A percentile compares a stretch with the other conserved stretches of the same genome.
Evolutionary conservation across 1,140 invertebrate species (phyloP).

Genomic region (Magallana angulata): DNA sequence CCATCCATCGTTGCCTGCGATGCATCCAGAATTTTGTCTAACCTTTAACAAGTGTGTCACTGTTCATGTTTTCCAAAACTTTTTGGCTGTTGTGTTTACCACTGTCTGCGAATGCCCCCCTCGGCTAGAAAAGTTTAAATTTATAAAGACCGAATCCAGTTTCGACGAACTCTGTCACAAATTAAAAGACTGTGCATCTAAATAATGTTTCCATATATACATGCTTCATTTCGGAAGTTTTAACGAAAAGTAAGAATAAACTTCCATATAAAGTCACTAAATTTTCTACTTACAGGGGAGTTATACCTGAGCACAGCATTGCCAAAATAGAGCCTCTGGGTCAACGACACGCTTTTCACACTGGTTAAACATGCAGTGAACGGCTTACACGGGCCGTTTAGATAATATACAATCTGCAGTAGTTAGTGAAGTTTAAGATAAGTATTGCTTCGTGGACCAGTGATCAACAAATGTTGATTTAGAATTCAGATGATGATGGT

Average conservation of each 20-base stretch:
- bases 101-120: slow-evolving; percentile 21
- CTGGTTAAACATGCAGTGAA: slow-evolving; percentile 37
- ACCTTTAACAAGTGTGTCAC: slow-evolving; percentile 4
- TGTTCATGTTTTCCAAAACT: slow-evolving; percentile 18
- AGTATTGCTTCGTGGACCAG: background rate
- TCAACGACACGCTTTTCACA: slow-evolving; percentile 37
- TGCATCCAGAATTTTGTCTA: background rate
- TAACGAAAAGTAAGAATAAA: background rate
- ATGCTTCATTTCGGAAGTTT: too few relatives aligned
- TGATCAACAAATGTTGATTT: slow-evolving; percentile 28
- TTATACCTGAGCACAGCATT: slow-evolving; percentile 27
- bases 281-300: slow-evolving; percentile 6
- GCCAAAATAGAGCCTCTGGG: slow-evolving; percentile 34
- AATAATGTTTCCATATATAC: too few relatives aligned
- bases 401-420: slow-evolving; percentile 27
- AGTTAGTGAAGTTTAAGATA: slow-evolving; percentile 4
- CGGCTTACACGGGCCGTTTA: slow-evolving; percentile 28
- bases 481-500: slow-evolving; percentile 30
- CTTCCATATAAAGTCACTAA: background rate
- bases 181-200: too few relatives aligned
- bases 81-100: slow-evolving; percentile 26
- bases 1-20: background rate
- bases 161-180: too few relatives aligned
- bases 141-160: background rate
- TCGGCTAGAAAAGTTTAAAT: slow-evolving; percentile 2